A percentile compares a stretch with the other conserved stretches of the same genome.
Evolutionary conservation across 2,113 vertebrate genomes (phyloP).

Genomic region (Indicator indicator): DNA sequence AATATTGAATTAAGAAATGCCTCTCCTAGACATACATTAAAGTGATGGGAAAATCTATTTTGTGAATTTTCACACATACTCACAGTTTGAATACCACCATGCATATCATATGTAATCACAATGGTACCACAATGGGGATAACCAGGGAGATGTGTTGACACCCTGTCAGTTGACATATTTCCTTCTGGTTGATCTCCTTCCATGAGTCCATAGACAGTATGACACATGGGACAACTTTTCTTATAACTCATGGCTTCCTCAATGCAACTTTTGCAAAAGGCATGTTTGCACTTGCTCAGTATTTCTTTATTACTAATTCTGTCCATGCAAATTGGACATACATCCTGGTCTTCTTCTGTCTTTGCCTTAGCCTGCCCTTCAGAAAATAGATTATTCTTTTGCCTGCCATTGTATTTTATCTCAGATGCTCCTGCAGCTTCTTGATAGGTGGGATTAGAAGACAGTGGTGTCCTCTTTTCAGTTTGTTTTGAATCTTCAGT

Average conservation of each 20-base stretch:
- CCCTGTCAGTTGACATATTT: fast-evolving
- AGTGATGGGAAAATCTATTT: not conserved
- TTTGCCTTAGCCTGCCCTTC: not conserved
- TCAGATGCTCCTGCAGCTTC: not conserved
- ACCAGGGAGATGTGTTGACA: fast-evolving
- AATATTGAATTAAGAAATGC: not conserved
- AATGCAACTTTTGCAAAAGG: constrained; percentile 74
- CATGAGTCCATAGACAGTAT: constrained; percentile 29
- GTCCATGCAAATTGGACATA: constrained; percentile 71
- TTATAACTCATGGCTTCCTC: constrained; percentile 2
- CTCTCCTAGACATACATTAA: not conserved
- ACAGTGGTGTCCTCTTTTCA: not conserved
- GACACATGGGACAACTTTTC: constrained; percentile 73
- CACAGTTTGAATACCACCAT: constrained; percentile 69
- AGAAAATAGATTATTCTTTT: not conserved
- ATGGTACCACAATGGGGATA: constrained; percentile 45
- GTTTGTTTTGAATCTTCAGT: not conserved
- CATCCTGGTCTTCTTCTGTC: not conserved
- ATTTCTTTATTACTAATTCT: constrained; percentile 40
- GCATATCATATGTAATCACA: constrained; percentile 9
- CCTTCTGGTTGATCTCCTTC: constrained; percentile 76
- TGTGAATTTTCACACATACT: constrained; percentile 57
- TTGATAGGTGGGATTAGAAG: not conserved
- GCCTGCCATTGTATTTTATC: not conserved
- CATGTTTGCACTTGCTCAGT: constrained; percentile 75